Conservation (phyloP, 1,140 invertebrate species). For the Daktulosphaira vitifoliae region DNA sequence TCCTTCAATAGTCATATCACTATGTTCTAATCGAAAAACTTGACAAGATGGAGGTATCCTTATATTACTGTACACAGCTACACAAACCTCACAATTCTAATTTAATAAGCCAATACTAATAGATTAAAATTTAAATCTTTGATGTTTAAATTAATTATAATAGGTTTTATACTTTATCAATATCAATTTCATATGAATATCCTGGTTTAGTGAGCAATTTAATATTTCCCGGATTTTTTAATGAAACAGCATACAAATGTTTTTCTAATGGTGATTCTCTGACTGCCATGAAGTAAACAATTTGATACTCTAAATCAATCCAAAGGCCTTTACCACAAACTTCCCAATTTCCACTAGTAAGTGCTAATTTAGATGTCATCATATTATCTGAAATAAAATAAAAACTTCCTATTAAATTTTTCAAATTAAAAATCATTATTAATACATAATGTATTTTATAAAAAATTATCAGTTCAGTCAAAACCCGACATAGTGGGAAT, state of each 20-base stretch:
- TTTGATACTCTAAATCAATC: constrained; percentile 59
- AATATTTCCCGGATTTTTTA: constrained; percentile 56
- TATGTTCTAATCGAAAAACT: constrained; percentile 63
- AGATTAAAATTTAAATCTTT: not conserved
- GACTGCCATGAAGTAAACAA: constrained; percentile 74
- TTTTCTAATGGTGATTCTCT: constrained; percentile 72
- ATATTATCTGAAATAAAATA: constrained; percentile 16
- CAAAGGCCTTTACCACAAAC: constrained; percentile 66
- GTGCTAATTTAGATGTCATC: constrained; percentile 51
- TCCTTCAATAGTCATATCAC: constrained; percentile 55
- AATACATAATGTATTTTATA: not conserved
- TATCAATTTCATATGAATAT: constrained; percentile 68
- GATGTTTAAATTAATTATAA: no score
- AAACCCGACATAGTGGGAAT: no score
- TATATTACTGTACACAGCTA: constrained; percentile 83
- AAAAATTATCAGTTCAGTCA: not conserved
- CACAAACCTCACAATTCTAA: constrained; percentile 72
- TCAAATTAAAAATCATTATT: not conserved
- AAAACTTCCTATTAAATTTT: no score
- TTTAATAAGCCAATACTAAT: no score
- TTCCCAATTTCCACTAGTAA: constrained; percentile 77
- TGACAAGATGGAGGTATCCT: constrained; percentile 69
- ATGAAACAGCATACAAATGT: constrained; percentile 70
- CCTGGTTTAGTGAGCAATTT: constrained; percentile 63
- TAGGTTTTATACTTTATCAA: constrained; percentile 55